phyloP scores from a whole-genome alignment of 2,113 vertebrate genomes.

The Macaca nemestrina region DNA sequence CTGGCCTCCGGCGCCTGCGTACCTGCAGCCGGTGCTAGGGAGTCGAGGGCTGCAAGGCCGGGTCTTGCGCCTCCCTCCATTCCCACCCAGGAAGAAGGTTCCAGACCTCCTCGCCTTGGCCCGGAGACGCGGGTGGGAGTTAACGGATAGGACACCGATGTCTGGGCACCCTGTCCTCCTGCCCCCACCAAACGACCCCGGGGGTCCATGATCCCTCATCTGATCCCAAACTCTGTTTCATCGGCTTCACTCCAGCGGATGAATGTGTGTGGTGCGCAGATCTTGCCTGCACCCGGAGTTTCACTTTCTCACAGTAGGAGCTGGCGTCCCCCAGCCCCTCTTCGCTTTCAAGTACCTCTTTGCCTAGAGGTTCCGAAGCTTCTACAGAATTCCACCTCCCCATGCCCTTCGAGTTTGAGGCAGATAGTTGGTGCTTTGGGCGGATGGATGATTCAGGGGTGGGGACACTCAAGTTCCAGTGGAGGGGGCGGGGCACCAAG shows the following conservation, averaged over 20 bases:
- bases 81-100: neutral
- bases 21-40: neutral
- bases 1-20: constrained; percentile 5
- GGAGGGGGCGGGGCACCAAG: constrained; percentile 30
- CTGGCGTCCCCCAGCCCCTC: neutral
- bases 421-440: neutral
- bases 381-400: too few species aligned
- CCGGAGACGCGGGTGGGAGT: neutral
- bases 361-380: neutral
- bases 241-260: neutral
- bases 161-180: neutral
- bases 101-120: neutral
- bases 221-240: neutral
- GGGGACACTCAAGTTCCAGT: neutral
- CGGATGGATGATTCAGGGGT: neutral
- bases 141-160: neutral
- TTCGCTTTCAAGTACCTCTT: neutral
- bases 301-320: constrained; percentile 49
- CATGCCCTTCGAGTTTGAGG: neutral
- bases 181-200: neutral
- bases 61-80: neutral
- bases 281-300: neutral
- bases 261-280: neutral
- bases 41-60: neutral
- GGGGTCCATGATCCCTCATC: neutral